Evolutionary conservation across 2,888 invertebrate genomes (phyloP).

Genomic region (Pharmacophagus antenor): DNA sequence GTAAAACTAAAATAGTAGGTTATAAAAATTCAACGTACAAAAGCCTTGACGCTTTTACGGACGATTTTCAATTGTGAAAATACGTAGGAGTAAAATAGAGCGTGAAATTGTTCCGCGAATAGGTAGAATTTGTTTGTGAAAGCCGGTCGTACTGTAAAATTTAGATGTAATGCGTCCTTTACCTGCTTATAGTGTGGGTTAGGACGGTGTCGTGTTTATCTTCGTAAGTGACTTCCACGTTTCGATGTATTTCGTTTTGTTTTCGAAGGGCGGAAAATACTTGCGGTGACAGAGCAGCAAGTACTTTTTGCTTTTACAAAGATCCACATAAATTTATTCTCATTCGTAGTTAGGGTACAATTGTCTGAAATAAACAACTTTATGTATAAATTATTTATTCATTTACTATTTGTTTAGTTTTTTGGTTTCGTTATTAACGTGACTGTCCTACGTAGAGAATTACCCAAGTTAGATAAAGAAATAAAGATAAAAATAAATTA

Average conservation of each 20-base stretch:
- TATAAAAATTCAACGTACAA: constrained; percentile 64
- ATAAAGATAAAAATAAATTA: too few relatives aligned
- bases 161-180: constrained; percentile 57
- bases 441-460: too few relatives aligned
- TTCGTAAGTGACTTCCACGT: constrained; percentile 40
- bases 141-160: constrained; percentile 59
- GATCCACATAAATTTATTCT: neutral
- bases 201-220: constrained; percentile 56
- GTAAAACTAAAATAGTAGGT: constrained; percentile 59
- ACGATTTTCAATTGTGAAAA: constrained; percentile 69
- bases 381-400: too few relatives aligned
- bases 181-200: constrained; percentile 48
- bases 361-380: too few relatives aligned
- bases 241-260: constrained; percentile 31
- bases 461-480: too few relatives aligned
- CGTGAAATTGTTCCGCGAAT: constrained; percentile 73
- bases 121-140: constrained; percentile 72
- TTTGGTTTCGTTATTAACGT: too few relatives aligned
- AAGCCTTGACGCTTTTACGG: constrained; percentile 55
- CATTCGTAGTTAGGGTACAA: neutral
- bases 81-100: constrained; percentile 71
- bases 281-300: constrained; percentile 14
- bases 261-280: constrained; percentile 27
- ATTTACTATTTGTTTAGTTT: too few relatives aligned
- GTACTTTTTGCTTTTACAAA: constrained; percentile 12